Evolutionary conservation across 2,113 vertebrate species (phyloP).

Genomic region (Catharus bicknelli): DNA sequence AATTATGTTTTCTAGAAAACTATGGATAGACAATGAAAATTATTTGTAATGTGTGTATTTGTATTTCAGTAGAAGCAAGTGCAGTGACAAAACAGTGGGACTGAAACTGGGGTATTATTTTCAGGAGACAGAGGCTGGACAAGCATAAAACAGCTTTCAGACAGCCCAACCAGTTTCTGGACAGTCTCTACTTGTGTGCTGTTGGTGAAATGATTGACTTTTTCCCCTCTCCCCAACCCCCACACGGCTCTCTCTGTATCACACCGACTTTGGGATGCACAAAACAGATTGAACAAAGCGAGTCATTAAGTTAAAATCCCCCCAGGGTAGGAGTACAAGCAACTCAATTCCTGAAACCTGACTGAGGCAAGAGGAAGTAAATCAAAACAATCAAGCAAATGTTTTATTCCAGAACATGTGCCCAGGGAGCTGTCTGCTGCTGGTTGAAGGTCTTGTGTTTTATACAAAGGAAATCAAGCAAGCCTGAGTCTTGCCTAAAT

Average conservation of each 20-base stretch:
- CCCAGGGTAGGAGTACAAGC: not conserved
- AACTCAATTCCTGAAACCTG: not conserved
- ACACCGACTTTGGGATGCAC: not conserved
- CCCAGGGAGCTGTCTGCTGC: not conserved
- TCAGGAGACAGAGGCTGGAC: not conserved
- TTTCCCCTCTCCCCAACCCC: not conserved
- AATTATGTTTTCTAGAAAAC: not conserved
- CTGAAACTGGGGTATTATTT: not conserved
- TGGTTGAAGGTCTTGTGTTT: not conserved
- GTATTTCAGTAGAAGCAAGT: not conserved
- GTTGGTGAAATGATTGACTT: not conserved
- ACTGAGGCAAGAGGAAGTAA: not conserved
- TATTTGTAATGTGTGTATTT: not conserved
- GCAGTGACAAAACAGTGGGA: not conserved
- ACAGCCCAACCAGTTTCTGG: not conserved
- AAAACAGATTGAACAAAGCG: not conserved
- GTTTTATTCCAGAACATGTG: not conserved
- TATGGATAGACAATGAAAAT: not conserved
- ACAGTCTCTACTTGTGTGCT: not conserved
- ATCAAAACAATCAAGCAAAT: not conserved
- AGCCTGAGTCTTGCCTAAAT: not conserved
- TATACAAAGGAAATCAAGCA: not conserved
- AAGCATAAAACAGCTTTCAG: not conserved
- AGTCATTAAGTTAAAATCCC: not conserved
- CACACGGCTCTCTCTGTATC: accelerated